A percentile compares a stretch with the other conserved stretches of the same genome.
phyloP scores from a whole-genome alignment of 2,888 invertebrate species.

The Spodoptera picta region DNA sequence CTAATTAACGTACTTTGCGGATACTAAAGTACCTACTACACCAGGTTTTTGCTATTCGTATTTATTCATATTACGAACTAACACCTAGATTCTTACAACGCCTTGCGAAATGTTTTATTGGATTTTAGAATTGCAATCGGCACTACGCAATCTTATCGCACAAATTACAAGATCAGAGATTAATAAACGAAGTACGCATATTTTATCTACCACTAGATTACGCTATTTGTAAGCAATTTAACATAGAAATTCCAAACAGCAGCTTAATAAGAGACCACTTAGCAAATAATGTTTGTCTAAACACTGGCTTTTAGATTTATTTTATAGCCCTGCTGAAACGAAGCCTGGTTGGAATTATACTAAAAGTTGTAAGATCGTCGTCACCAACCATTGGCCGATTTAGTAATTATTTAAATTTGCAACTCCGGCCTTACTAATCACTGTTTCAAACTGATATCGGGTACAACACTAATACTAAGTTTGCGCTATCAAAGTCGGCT shows the following conservation, averaged over 20 bases:
- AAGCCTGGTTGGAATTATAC: conserved; percentile 28
- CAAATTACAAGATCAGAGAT: conserved; percentile 35
- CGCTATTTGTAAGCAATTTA: conserved; percentile 34
- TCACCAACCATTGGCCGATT: conserved; percentile 55
- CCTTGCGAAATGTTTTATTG: conserved; percentile 1
- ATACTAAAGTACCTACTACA: conserved; percentile 26
- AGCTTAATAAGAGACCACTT: conserved; percentile 44
- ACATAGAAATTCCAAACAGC: conserved; percentile 40
- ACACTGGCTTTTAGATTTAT: conserved; percentile 45
- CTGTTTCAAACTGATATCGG: conserved; percentile 71
- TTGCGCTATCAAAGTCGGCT: conserved; percentile 61
- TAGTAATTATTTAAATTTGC: conserved; percentile 75
- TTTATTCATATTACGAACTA: not conserved
- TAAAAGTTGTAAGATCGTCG: conserved; percentile 40
- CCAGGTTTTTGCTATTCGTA: no score
- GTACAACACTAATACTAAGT: conserved; percentile 66
- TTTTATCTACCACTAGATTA: conserved; percentile 32
- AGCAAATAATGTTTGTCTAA: conserved; percentile 43
- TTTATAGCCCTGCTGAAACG: conserved; percentile 46
- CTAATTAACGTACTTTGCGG: conserved; percentile 19
- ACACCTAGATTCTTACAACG: not conserved
- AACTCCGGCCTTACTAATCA: conserved; percentile 74
- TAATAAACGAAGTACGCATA: conserved; percentile 38
- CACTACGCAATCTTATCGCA: conserved; percentile 20
- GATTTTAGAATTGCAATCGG: conserved; percentile 9